Conservation (phyloP, 2,797 vertebrate species). For the Aplochiton taeniatus region DNA sequence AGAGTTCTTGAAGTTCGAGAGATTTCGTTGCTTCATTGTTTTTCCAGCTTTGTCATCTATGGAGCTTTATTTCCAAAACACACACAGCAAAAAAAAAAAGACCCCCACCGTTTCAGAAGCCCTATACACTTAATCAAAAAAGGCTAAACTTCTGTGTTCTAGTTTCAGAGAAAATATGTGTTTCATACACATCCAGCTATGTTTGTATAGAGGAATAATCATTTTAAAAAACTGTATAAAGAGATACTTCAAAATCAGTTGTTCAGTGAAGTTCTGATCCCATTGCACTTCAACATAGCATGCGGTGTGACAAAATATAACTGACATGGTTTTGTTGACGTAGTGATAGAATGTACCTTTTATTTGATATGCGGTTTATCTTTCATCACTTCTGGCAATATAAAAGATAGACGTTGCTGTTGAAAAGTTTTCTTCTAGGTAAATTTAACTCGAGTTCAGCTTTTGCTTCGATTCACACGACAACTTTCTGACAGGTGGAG, state of each 20-base stretch:
- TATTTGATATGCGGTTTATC: slow-evolving; percentile 42
- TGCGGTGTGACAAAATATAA: slow-evolving; percentile 38
- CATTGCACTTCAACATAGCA: slow-evolving; percentile 31
- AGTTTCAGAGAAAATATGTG: too few species aligned
- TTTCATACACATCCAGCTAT: neutral
- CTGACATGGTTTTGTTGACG: slow-evolving; percentile 19
- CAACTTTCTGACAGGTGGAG: neutral
- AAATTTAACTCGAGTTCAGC: neutral
- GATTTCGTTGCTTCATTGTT: neutral
- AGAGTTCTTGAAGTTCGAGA: too few species aligned
- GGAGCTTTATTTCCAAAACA: too few species aligned
- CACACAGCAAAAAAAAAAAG: neutral
- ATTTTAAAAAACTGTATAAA: slow-evolving; percentile 29
- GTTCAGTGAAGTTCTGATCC: slow-evolving; percentile 36
- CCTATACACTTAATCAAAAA: neutral
- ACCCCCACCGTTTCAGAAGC: slow-evolving; percentile 29
- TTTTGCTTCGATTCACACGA: neutral
- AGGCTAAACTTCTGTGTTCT: too few species aligned
- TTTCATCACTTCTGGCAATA: slow-evolving; percentile 29
- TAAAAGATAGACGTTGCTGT: slow-evolving; percentile 10
- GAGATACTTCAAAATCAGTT: slow-evolving; percentile 33
- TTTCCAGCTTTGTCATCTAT: slow-evolving; percentile 17
- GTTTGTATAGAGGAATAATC: slow-evolving; percentile 22
- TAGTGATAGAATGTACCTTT: slow-evolving; percentile 35
- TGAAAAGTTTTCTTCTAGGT: neutral